Evolutionary conservation across 1,140 invertebrate species (phyloP).

Genomic region (Eubasilissa regina): DNA sequence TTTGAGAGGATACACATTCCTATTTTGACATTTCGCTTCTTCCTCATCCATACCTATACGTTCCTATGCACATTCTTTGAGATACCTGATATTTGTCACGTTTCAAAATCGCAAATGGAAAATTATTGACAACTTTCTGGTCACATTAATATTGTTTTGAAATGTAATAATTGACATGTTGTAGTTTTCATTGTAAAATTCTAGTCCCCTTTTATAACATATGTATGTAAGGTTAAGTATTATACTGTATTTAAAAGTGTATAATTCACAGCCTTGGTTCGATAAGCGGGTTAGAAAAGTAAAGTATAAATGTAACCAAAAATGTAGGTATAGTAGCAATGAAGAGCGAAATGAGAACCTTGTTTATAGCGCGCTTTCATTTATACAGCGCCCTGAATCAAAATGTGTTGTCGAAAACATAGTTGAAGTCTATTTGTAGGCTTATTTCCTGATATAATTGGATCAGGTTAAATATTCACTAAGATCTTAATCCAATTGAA

Average conservation of each 20-base stretch:
- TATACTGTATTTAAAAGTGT: constrained; percentile 39
- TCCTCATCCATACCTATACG: no score
- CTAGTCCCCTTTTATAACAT: constrained; percentile 25
- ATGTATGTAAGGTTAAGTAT: constrained; percentile 8
- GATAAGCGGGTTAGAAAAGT: constrained; percentile 57
- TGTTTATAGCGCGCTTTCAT: no score
- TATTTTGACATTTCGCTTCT: no score
- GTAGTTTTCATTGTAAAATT: constrained; percentile 31
- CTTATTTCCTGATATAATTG: no score
- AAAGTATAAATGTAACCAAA: constrained; percentile 50
- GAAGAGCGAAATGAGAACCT: background rate
- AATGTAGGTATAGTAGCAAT: constrained; percentile 6
- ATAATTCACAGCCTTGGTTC: constrained; percentile 56
- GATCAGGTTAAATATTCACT: no score
- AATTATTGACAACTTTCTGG: constrained; percentile 25
- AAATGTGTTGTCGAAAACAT: no score
- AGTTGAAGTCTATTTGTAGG: no score
- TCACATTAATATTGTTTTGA: constrained; percentile 14
- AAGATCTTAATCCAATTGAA: no score
- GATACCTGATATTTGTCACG: background rate
- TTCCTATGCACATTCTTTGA: no score
- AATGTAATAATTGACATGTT: constrained; percentile 1
- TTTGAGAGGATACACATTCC: no score
- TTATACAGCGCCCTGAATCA: no score
- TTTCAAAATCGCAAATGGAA: background rate